Conservation (phyloP, 2,797 vertebrate species). For the Danio albolineatus region DNA sequence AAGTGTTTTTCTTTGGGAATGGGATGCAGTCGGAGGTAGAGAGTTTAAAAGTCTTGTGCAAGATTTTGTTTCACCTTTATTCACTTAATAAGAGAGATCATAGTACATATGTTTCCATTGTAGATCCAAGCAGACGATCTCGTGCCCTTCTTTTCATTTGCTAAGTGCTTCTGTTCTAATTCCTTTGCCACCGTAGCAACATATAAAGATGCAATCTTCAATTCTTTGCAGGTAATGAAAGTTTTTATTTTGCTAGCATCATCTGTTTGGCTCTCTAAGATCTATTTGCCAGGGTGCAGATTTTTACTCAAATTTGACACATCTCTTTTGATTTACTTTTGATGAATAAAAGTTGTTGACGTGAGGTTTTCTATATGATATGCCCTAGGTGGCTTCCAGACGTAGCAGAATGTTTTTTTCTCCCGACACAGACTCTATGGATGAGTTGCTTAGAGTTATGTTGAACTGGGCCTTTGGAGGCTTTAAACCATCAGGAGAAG, state of each 20-base stretch:
- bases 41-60: neutral
- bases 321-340: neutral
- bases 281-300: neutral
- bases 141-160: conserved; percentile 67
- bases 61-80: neutral
- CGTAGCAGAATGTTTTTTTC: conserved; percentile 63
- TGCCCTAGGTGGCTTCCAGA: conserved; percentile 60
- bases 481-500: conserved; percentile 69
- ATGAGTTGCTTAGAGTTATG: conserved; percentile 68
- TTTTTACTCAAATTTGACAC: neutral
- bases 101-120: neutral
- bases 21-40: conserved; percentile 67
- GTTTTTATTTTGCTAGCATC: conserved; percentile 37
- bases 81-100: neutral
- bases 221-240: conserved; percentile 70
- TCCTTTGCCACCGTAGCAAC: conserved; percentile 62
- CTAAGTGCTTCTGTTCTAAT: conserved; percentile 66
- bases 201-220: conserved; percentile 74
- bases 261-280: neutral
- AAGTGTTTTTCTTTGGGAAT: conserved; percentile 74
- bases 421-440: neutral
- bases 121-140: conserved; percentile 66
- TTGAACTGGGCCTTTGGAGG: conserved; percentile 77
- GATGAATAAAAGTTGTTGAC: neutral
- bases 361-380: neutral